Percentiles rank a stretch among this genome's conserved stretches.
These are phyloP conservation scores for Odontomachus brunneus DNA, from an alignment of 1,140 invertebrate genomes.

Conservation along the genomic window DNA sequence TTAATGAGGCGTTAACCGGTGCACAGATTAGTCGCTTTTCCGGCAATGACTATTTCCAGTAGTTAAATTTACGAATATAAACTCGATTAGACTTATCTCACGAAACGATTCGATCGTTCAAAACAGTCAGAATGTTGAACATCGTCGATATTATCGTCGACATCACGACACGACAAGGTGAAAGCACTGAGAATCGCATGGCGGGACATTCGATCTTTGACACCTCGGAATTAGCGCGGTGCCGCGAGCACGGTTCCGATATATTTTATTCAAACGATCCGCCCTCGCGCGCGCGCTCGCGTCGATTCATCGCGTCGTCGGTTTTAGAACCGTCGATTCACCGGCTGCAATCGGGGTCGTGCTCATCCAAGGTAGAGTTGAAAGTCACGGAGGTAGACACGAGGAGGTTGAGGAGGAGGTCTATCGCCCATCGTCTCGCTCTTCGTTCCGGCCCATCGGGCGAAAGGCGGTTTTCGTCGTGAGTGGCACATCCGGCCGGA, in stretches of 20 bases:
- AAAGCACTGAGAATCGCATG: background rate
- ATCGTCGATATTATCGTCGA: background rate
- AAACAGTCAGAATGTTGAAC: too few relatives aligned
- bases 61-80: too few relatives aligned
- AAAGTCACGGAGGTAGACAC: constrained; percentile 45
- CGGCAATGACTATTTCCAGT: too few relatives aligned
- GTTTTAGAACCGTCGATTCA: constrained; percentile 37
- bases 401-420: constrained; percentile 1
- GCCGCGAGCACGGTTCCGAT: constrained; percentile 10
- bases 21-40: too few relatives aligned
- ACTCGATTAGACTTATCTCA: too few relatives aligned
- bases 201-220: background rate
- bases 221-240: constrained; percentile 3
- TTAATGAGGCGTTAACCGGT: too few relatives aligned
- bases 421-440: constrained; percentile 15
- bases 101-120: too few relatives aligned
- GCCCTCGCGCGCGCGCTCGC: background rate
- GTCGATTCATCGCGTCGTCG: constrained; percentile 18
- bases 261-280: constrained; percentile 47
- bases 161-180: background rate
- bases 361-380: constrained; percentile 53
- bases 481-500: constrained; percentile 77
- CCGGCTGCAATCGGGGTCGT: constrained; percentile 4
- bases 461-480: constrained; percentile 45
- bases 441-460: background rate